These are phyloP conservation scores for Aporophyla lueneburgensis DNA, from an alignment of 2,888 invertebrate species.

Conservation along the genomic window DNA sequence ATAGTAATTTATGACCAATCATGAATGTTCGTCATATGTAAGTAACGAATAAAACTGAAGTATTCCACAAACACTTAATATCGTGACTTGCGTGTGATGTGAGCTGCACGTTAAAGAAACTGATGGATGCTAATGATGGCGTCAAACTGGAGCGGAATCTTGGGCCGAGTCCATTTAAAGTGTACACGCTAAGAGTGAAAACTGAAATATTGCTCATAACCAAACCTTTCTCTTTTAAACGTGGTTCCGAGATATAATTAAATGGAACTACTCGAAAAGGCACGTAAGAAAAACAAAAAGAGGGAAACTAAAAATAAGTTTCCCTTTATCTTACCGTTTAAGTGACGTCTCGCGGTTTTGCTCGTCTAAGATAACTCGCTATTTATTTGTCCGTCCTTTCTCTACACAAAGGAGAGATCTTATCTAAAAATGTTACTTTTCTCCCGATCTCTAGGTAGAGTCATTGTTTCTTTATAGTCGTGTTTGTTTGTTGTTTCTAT, in stretches of 20 bases:
- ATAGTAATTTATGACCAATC: too few species aligned
- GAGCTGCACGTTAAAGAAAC: too few species aligned
- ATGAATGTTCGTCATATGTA: too few species aligned
- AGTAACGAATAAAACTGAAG: background rate
- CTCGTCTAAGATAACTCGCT: constrained; percentile 80
- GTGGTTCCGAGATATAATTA: background rate
- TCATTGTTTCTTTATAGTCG: constrained; percentile 61
- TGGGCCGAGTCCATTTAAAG: too few species aligned
- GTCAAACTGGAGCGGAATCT: too few species aligned
- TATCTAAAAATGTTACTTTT: constrained; percentile 73
- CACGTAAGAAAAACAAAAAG: constrained; percentile 67
- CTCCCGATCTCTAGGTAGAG: constrained; percentile 61
- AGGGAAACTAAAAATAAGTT: constrained; percentile 65
- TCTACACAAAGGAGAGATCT: constrained; percentile 71
- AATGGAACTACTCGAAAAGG: constrained; percentile 34
- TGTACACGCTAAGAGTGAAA: background rate
- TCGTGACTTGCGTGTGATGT: too few species aligned
- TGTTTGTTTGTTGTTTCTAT: constrained; percentile 45
- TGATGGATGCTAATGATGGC: too few species aligned
- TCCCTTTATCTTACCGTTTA: constrained; percentile 73
- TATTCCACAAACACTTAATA: too few species aligned
- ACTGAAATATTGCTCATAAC: background rate
- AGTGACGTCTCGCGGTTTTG: constrained; percentile 79
- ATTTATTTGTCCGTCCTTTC: constrained; percentile 81
- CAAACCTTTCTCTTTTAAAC: background rate